Percentiles rank a stretch among this genome's conserved stretches.
phyloP scores from a whole-genome alignment of 2,888 invertebrate species.

The Xestia rhomboidea region DNA sequence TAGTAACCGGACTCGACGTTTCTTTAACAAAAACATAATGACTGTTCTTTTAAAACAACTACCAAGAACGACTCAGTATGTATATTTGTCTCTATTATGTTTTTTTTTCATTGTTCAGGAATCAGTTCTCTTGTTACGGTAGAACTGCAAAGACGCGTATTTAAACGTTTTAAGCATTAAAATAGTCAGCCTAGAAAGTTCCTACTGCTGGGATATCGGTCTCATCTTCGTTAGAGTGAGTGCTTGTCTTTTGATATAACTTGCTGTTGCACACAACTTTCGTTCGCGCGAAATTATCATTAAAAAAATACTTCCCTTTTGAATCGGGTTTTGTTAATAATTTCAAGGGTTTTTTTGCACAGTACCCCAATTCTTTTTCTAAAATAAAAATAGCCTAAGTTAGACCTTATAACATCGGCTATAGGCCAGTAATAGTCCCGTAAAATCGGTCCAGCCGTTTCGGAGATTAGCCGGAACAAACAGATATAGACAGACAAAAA shows the following conservation, averaged over 20 bases:
- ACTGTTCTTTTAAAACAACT: not conserved
- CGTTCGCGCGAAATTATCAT: too few relatives aligned
- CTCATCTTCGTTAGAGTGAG: not conserved
- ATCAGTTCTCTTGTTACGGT: slow-evolving; percentile 10
- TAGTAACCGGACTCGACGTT: not conserved
- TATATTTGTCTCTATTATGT: slow-evolving; percentile 1
- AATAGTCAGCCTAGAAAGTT: not conserved
- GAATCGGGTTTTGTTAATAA: too few relatives aligned
- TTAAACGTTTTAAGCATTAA: not conserved
- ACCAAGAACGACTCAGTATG: slow-evolving; percentile 9
- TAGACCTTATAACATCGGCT: too few relatives aligned
- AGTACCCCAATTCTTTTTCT: too few relatives aligned
- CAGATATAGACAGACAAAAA: too few relatives aligned
- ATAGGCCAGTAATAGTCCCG: too few relatives aligned
- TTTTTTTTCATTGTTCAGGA: slow-evolving; percentile 4
- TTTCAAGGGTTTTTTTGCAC: too few relatives aligned
- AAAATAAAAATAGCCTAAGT: too few relatives aligned
- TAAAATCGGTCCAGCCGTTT: too few relatives aligned
- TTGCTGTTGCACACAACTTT: too few relatives aligned
- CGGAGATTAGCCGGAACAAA: too few relatives aligned
- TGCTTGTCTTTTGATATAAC: not conserved
- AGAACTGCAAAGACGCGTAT: slow-evolving; percentile 26
- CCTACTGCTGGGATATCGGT: not conserved
- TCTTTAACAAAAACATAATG: not conserved
- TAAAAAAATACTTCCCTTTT: too few relatives aligned